Evolutionary conservation across 2,888 invertebrate species (phyloP).

Genomic region (Leptogaster cylindrica): DNA sequence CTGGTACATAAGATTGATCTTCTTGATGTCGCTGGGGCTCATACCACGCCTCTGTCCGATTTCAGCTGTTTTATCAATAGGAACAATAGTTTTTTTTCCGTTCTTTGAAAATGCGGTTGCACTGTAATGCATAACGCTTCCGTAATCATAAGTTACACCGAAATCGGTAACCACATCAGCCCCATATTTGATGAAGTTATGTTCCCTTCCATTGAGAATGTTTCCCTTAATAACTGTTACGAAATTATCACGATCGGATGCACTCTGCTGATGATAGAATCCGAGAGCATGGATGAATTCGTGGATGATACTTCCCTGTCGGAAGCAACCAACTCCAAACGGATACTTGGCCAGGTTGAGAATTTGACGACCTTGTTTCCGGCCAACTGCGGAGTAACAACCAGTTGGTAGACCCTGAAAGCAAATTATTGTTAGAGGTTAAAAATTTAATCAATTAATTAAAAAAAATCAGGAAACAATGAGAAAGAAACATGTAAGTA

Average conservation of each 20-base stretch:
- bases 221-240: constrained; percentile 65
- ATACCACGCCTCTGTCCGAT: constrained; percentile 54
- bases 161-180: constrained; percentile 66
- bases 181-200: constrained; percentile 73
- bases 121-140: constrained; percentile 82
- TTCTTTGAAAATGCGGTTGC: constrained; percentile 75
- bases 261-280: constrained; percentile 81
- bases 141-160: constrained; percentile 75
- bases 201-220: constrained; percentile 65
- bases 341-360: constrained; percentile 54
- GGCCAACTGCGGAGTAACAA: constrained; percentile 80
- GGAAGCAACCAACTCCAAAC: constrained; percentile 56
- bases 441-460: too few relatives aligned
- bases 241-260: constrained; percentile 74
- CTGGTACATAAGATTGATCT: constrained; percentile 56
- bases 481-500: too few relatives aligned
- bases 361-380: constrained; percentile 61
- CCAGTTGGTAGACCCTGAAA: constrained; percentile 61
- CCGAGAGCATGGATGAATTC: constrained; percentile 80
- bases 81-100: constrained; percentile 71
- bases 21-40: constrained; percentile 53
- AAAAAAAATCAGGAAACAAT: too few relatives aligned
- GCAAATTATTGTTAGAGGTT: not conserved
- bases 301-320: constrained; percentile 69
- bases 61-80: constrained; percentile 55